Evolutionary conservation across 2,113 vertebrate genomes (phyloP).

Genomic region (Equus przewalskii): DNA sequence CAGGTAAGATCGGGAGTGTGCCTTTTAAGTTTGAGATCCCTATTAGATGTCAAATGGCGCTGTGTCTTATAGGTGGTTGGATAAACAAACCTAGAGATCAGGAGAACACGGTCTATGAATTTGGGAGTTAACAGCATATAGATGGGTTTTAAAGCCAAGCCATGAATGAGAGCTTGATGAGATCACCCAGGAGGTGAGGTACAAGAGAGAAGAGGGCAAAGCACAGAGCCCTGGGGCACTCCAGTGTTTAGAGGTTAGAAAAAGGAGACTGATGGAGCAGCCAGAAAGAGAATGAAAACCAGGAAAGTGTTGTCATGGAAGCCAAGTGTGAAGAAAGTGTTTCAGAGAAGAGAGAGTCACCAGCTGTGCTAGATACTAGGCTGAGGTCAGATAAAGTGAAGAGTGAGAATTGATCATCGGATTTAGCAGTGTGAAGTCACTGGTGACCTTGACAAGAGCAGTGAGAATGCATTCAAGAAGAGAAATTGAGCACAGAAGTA

Average conservation of each 20-base stretch:
- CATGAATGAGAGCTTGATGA: neutral
- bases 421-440: neutral
- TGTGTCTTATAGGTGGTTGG: neutral
- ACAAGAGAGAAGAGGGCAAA: neutral
- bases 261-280: neutral
- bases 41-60: neutral
- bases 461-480: neutral
- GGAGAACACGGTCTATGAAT: neutral
- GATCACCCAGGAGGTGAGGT: neutral
- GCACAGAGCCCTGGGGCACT: neutral
- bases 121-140: neutral
- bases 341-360: neutral
- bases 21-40: neutral
- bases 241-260: neutral
- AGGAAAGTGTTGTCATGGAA: neutral
- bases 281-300: neutral
- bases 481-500: neutral
- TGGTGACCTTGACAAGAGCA: neutral
- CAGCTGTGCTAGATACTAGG: neutral
- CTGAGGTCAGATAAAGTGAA: neutral
- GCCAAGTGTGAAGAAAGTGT: neutral
- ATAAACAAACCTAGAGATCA: neutral
- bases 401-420: neutral
- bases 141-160: constrained; percentile 8
- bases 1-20: neutral